Base-by-base conservation (phyloP, 2,888 invertebrate species). In the Acanthococcus lagerstroemiae region DNA sequence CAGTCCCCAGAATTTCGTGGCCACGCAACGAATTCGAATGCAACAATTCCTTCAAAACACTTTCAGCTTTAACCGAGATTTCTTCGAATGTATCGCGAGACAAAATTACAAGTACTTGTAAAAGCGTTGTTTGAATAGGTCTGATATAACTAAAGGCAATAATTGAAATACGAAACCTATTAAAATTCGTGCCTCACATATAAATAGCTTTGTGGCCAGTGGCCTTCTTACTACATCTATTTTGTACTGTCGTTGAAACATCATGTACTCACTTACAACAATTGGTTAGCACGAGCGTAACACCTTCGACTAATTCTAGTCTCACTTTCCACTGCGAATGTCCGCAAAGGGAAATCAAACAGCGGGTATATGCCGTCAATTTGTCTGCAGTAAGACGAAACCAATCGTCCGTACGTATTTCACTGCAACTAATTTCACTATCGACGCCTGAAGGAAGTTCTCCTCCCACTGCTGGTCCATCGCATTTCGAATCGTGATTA, bases 101-200 rank as follows among this genome's bases (percentile, higher is more conserved):
- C 26, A 89, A 75, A 0, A 83, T 79, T 69, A 90, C 81, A 6
- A 88, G 75, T 30, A 84, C 81, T 74, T 88, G 87, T 3, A 88
- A 75, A 6, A 85, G 77, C 68, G 80, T 76, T n/a, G 81, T 76
- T 55, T 84, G 77, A 57, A 70, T 72, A 26, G 63, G 65, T 15
- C 68, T 52, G 68, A 72, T 68, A 44, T 69, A 70, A 67, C 85
- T 84, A 68, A 70, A 70, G 66, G 48, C 27, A 27, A 61, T n/a
- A n/a, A n/a, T n/a, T 37, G 37, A 37, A 37, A 37, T 37, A 37
- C 37, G 37, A 50, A 22, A n/a, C 17, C 7, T 19, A n/a, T 55
- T 6, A n/a, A n/a, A 6, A 6, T 12, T 15, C 15, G 19, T 9
- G n/a, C n/a, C n/a, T n/a, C n/a, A n/a, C n/a, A n/a, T n/a, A n/a